Evolutionary conservation across 2,888 invertebrate species (phyloP).

Genomic region (Norana najaformis): DNA sequence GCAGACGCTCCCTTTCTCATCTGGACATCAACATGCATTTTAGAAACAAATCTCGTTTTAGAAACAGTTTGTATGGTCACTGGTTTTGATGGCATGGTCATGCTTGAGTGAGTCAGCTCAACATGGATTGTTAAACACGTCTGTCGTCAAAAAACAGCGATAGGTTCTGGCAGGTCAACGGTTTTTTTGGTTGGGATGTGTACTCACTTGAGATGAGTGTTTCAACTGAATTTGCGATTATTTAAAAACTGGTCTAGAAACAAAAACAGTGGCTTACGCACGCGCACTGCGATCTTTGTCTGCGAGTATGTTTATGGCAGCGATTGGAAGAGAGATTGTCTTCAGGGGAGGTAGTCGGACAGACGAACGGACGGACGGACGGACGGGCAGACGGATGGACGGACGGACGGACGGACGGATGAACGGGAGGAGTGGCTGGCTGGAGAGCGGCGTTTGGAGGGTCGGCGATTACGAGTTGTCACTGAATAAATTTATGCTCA

Average conservation of each 20-base stretch:
- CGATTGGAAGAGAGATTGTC: slow-evolving; percentile 1
- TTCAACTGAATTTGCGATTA: slow-evolving; percentile 4
- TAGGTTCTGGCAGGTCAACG: neutral
- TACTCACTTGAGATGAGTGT: neutral
- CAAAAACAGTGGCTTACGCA: neutral
- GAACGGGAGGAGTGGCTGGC: neutral
- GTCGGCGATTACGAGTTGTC: slow-evolving; percentile 13
- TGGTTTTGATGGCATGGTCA: neutral
- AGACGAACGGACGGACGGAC: neutral
- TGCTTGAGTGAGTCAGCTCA: neutral
- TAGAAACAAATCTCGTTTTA: too few species aligned
- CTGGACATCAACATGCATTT: too few species aligned
- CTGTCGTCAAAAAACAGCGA: neutral
- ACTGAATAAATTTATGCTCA: slow-evolving; percentile 13
- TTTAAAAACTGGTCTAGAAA: neutral
- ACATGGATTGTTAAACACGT: neutral
- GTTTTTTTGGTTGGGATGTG: too few species aligned
- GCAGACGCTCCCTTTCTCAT: too few species aligned
- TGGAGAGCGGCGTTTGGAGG: slow-evolving; percentile 1
- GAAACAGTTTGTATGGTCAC: too few species aligned
- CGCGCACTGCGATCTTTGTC: neutral
- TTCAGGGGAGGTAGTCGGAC: neutral
- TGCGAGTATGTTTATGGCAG: neutral
- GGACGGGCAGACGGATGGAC: neutral
- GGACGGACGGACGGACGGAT: too few species aligned